phyloP scores from a whole-genome alignment of 1,140 invertebrate species.

The Bicyclus anynana region DNA sequence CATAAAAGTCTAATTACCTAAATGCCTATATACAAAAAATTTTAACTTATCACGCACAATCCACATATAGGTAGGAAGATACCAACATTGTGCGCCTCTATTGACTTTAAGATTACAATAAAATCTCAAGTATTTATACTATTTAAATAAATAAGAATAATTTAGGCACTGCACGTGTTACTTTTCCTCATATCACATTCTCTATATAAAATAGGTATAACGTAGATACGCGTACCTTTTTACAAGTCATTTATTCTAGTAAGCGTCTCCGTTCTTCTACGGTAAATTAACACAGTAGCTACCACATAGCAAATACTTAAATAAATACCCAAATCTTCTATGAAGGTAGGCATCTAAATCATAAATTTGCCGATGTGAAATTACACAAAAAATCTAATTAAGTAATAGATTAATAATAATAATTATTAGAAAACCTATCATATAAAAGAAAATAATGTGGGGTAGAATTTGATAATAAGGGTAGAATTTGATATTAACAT shows the following conservation, averaged over 20 bases:
- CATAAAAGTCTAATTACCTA: slow-evolving; percentile 44
- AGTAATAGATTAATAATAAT: too few species aligned
- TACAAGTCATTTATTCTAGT: slow-evolving; percentile 61
- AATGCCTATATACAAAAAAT: slow-evolving; percentile 65
- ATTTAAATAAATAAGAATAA: slow-evolving; percentile 59
- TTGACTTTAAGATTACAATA: slow-evolving; percentile 55
- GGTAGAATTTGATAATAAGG: too few species aligned
- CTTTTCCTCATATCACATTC: slow-evolving; percentile 66
- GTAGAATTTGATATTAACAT: too few species aligned
- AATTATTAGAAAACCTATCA: too few species aligned
- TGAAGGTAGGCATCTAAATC: too few species aligned
- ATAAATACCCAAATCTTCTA: too few species aligned
- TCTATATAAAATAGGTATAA: slow-evolving; percentile 29
- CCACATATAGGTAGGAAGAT: background rate
- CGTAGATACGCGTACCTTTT: background rate
- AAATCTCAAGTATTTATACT: slow-evolving; percentile 39
- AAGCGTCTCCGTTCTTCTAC: slow-evolving; percentile 71
- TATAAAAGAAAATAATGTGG: too few species aligned
- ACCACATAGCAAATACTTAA: background rate
- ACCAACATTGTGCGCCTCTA: slow-evolving; percentile 41
- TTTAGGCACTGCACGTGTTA: slow-evolving; percentile 69
- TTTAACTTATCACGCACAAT: slow-evolving; percentile 37
- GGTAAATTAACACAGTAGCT: slow-evolving; percentile 5
- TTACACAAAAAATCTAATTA: too few species aligned
- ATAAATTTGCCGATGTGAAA: too few species aligned